These are phyloP conservation scores for Thysanoteuthis rhombus DNA, from an alignment of 2,888 invertebrate species.

Conservation along the genomic window DNA sequence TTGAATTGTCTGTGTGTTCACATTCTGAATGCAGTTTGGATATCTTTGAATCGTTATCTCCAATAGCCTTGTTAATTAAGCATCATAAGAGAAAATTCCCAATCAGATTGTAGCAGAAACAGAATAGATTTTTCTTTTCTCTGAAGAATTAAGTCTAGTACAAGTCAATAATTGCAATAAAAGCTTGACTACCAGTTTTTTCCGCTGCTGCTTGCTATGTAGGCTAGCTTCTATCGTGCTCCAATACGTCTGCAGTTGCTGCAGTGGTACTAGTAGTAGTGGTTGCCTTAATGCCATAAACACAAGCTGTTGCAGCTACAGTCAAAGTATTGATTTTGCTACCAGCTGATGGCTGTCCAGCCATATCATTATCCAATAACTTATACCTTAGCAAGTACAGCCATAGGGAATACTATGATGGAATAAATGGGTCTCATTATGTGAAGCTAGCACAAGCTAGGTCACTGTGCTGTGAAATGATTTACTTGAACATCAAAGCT, in stretches of 20 bases:
- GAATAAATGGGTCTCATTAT: no score
- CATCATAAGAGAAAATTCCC: background rate
- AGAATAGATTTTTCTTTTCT: background rate
- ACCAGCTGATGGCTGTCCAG: constrained; percentile 12
- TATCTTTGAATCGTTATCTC: background rate
- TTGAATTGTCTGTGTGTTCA: no score
- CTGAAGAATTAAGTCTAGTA: background rate
- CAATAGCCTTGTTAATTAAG: background rate
- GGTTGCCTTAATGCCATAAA: background rate
- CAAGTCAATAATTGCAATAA: background rate
- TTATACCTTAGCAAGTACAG: background rate
- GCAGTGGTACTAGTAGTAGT: background rate
- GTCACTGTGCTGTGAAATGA: background rate
- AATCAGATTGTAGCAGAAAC: background rate
- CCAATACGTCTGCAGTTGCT: no score
- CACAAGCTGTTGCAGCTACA: constrained; percentile 1
- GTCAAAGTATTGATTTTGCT: background rate
- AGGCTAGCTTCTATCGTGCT: background rate
- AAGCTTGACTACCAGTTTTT: no score
- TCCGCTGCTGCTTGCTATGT: no score
- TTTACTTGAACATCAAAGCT: background rate
- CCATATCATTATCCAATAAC: constrained; percentile 12
- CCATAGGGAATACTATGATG: background rate
- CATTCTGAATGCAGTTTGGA: background rate
- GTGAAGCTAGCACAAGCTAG: background rate